A percentile compares a stretch with the other conserved stretches of the same genome.
phyloP scores from a whole-genome alignment of 2,113 vertebrate species.

The Spermophilus dauricus region DNA sequence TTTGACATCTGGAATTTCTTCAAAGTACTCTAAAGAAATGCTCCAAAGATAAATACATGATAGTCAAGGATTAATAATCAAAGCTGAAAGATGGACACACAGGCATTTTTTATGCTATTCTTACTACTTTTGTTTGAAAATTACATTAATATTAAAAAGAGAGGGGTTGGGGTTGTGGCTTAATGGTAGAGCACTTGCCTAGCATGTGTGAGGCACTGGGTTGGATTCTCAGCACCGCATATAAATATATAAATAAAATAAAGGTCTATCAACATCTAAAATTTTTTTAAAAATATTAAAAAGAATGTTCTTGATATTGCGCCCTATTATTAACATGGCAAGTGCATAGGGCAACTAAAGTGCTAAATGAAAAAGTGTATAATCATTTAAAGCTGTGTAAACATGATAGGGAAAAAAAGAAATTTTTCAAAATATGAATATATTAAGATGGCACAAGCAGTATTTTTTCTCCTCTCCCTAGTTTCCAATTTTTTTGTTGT shows the following conservation, averaged over 20 bases:
- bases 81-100: background rate
- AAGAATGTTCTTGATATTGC: background rate
- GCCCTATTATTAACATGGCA: background rate
- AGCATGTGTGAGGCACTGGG: too few species aligned
- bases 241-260: too few species aligned
- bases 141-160: background rate
- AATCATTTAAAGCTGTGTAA: background rate
- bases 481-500: background rate
- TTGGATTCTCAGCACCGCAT: too few species aligned
- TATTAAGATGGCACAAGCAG: background rate
- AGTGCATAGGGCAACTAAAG: background rate
- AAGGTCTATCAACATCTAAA: too few species aligned
- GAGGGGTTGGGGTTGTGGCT: too few species aligned
- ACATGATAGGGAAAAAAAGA: background rate
- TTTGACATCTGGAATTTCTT: background rate
- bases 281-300: too few species aligned
- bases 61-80: background rate
- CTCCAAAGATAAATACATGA: background rate
- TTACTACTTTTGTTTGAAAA: background rate
- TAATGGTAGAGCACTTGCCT: too few species aligned
- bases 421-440: background rate
- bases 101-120: background rate
- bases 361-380: background rate
- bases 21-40: constrained; percentile 46
- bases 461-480: background rate